Evolutionary conservation across 2,797 vertebrate species (phyloP), one percentile per base, ranked within the genome.

Genomic region (Borostomias antarcticus): DNA sequence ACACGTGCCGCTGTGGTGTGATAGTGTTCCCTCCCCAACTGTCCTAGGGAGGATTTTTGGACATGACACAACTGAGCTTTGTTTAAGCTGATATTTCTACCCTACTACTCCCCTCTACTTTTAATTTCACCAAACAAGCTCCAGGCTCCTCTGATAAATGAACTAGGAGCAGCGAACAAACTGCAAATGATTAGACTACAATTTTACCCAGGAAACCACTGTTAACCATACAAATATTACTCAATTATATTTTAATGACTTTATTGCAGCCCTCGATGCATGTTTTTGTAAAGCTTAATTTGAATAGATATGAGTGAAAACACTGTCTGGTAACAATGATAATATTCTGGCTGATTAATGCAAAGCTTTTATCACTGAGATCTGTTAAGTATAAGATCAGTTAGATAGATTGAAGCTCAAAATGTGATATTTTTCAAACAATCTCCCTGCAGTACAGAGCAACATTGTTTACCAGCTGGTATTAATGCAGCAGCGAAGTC

Each of bases 11-110:
- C 83, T 77, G 28, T 80, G 45, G 17, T 68, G 73, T 84, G 80
- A 87, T 84, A 75, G 83, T 79, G 83, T 77, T 82, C 85, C 75
- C 77, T 82, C 84, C 76, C 83, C 65, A 81, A 87, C 82, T 85
- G 85, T 82, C 84, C 77, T 65, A 73, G 81, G 13, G 62, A 80
- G 85, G 65, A 86, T 76, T 81, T 80, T 80, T 30, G 81, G 64
- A 86, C 78, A 73, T 88, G 82, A 87, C 84, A 86, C 71, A 62
- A 72, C 74, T 72, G 71, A 83, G 83, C 75, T 74, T 59, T 57
- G 56, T 69, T 69, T 23, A 73, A 75, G 73, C 81, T 70, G 69
- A 84, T 63, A 37, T 79, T 69, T 58, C 71, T 68, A 32, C 28
- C 37, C 28, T 1, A 13, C 11, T 2, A 68, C 45, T 72, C 79